Evolutionary conservation across 2,888 invertebrate genomes (phyloP), one percentile per base, ranked within the genome.

Genomic region (Caenorhabditis sp.): DNA sequence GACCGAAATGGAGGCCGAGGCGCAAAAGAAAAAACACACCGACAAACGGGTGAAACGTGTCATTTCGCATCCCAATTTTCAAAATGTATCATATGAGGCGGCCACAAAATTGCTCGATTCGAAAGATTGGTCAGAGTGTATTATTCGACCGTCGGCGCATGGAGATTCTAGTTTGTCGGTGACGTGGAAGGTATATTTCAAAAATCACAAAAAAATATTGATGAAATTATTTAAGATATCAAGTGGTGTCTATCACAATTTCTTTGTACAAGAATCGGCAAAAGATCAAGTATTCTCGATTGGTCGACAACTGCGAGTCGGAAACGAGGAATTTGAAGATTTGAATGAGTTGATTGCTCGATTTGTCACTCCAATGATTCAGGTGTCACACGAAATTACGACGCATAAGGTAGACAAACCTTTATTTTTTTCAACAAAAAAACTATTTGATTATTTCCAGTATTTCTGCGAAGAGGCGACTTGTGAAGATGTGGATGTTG

Each of bases 341-440:
- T 90, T 99, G 37, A 99, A 99, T 89, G 99, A 99, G 92, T 99
- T 99, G 71, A 94, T 99, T 65, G 97, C 97, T 0, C 92, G 97
- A 14, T 92, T 95, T 89, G 93, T 99, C 5, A 95, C 94, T 71
- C 99, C 97, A 0, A 96, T 99, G 96, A 96, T 97, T 0, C 92
- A 93, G 0, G 93, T 93, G 86, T 95, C 94, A 0, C 91, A 95
- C 1, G 99, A 99, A 87, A 90, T 99, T 50, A 90, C 95, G 62
- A 92, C 92, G 51, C 96, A 95, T 89, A 95, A 95, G 87, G 63
- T 59, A 17, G n/a, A 24, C 1, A 37, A n/a, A 26, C 19, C 4
- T 6, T 49, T 19, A 36, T 23, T 36, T 27, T 43, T 14, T 2
- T 65, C 19, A 36, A 37, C 14, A 27, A 19, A 43, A 3, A 26